Conservation (phyloP, 2,888 invertebrate species). For the Pammene aurita region DNA sequence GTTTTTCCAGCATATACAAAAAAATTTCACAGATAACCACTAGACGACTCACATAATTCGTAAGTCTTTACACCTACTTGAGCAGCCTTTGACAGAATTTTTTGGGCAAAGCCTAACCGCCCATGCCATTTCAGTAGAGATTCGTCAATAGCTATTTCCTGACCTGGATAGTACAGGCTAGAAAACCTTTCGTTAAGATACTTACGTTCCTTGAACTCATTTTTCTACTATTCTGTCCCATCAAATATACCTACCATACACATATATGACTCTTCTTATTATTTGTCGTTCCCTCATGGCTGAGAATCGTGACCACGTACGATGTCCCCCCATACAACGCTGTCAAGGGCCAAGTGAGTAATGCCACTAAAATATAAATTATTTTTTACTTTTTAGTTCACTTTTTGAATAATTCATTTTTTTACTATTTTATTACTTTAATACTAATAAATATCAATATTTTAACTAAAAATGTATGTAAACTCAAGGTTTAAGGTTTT, state of each 20-base stretch:
- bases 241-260: neutral
- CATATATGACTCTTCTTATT: no score
- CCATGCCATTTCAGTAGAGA: slow-evolving; percentile 21
- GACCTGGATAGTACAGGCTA: slow-evolving; percentile 28
- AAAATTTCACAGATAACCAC: slow-evolving; percentile 48
- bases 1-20: slow-evolving; percentile 45
- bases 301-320: no score
- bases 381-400: no score
- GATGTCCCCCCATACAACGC: no score
- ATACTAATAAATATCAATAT: no score
- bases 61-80: slow-evolving; percentile 47
- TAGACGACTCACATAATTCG: slow-evolving; percentile 48
- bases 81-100: neutral
- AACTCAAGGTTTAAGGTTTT: no score
- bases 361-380: no score
- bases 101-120: slow-evolving; percentile 3
- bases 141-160: slow-evolving; percentile 33
- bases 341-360: no score
- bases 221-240: slow-evolving; percentile 22
- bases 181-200: slow-evolving; percentile 30
- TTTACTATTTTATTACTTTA: no score
- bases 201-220: slow-evolving; percentile 27
- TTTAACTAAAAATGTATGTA: no score
- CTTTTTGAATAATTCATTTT: no score
- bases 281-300: no score